Evolutionary conservation across 1,140 invertebrate genomes (phyloP), one percentile per base, ranked within the genome.

Genomic region (Whitmania pigra): DNA sequence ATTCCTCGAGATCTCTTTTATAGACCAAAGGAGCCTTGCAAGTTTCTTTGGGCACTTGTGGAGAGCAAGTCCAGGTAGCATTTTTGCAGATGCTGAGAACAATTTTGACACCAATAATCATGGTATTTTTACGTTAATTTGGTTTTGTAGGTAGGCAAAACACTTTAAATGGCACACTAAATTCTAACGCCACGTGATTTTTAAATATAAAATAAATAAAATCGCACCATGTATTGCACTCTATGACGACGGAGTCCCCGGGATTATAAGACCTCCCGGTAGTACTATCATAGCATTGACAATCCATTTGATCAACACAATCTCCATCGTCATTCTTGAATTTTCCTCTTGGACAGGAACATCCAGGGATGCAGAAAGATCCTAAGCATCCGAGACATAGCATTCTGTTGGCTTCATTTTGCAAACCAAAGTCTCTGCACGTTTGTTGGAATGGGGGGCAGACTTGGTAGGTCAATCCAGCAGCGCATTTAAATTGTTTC

Each of bases 1-100:
- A 63, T 18, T 6, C 57, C 9, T 63, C 22, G 29, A 63, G 29
- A 7, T 22, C 29, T n/a, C 11, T 31, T 63, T 63, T 22, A 18
- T 63, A 63, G 11, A 25, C 57, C 22, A 63, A 20, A 0, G 22
- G 22, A 18, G 15, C 57, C 29, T 22, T 22, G 29, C 57, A 63
- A 25, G 3, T 25, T 13, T 31, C 29, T 22, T 22, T 7, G 9
- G 22, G 57, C 2, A 63, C 0, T 22, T 25, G 22, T 13, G 57
- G 57, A 22, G 57, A 25, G 57, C 57, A 63, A 13, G 5, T 31
- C 57, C 57, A 63, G 22, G 29, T 25, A 13, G 22, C 57, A 13
- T 63, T 31, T 22, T 31, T 63, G 57, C 57, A 63, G 57, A 31
- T n/a, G 57, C 57, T 63, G 57, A 63, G 18, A 63, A 63, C 11